Evolutionary conservation across 2,888 invertebrate genomes (phyloP), one percentile per base, ranked within the genome.

Genomic region (Calameuta idolon): DNA sequence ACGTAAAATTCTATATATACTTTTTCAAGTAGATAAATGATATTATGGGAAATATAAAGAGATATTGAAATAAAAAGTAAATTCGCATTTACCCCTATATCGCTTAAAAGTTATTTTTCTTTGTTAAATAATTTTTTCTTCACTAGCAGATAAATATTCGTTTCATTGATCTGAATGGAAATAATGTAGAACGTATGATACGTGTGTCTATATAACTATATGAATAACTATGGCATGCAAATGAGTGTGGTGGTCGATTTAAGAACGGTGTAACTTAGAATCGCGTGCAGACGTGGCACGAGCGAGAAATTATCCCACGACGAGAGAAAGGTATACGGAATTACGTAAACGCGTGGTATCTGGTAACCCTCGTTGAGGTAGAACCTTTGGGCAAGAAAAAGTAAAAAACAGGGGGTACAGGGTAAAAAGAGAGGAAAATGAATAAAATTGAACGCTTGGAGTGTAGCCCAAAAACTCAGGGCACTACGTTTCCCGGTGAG

Each of bases 281-380:
- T 87, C 85, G 87, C 86, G 86, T 88, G 88, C 84, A 83, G 82
- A 76, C 79, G 76, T 79, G 81, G 85, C 85, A 87, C 84, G 83
- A 84, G 85, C 85, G 81, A 83, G 80, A 87, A 88, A 88, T 88
- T 88, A 88, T 87, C 84, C 85, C 83, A 84, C 86, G 84, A 81
- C 31, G 71, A 34, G 71, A 34, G 71, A 71, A 34, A 55, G 55
- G 55, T 31, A 31, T 71, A 34, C 12, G 71, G 15, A 15, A 71
- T 71, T 71, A 31, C 71, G 71, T 71, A 71, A 71, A 71, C 71
- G 9, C 71, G 15, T 31, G 71, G 12, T 71, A 31, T 71, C 71
- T 71, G 31, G 31, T 71, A 71, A 31, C 71, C 71, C 71, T 31
- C 33, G 31, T 23, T 33, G 15, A 11, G 31, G 71, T 9, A 12